Evolutionary conservation across 2,113 vertebrate genomes (phyloP).

Genomic region (Melanostigma gelatinosum): DNA sequence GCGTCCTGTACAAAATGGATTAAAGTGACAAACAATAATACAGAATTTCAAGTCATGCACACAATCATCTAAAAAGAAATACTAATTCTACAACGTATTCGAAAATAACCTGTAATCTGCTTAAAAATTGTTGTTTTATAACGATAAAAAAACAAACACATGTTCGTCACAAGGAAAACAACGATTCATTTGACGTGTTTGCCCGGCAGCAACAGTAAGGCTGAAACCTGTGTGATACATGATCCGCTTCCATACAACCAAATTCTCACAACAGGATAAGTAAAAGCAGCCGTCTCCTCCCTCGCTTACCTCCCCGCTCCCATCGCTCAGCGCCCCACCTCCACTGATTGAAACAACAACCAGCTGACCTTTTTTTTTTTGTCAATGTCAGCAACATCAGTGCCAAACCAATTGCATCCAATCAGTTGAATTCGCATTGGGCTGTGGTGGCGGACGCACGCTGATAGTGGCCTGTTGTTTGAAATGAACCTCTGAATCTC

Average conservation of each 20-base stretch:
- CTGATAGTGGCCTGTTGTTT: conserved; percentile 61
- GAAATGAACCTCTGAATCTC: conserved; percentile 66
- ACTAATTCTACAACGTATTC: background rate
- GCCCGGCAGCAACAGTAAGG: background rate
- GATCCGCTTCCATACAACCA: conserved; percentile 22
- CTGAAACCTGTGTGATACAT: conserved; percentile 10
- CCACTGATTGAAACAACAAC: conserved; percentile 65
- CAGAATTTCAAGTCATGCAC: background rate
- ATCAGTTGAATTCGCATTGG: conserved; percentile 60
- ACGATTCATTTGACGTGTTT: background rate
- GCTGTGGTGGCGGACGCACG: conserved; percentile 52
- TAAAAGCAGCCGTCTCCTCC: conserved; percentile 60
- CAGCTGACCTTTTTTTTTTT: conserved; percentile 69
- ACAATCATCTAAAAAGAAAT: background rate
- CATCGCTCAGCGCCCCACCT: conserved; percentile 35
- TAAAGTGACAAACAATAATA: conserved; percentile 26
- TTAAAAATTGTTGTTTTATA: background rate
- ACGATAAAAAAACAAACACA: background rate
- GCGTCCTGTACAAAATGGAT: conserved; percentile 4
- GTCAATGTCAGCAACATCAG: conserved; percentile 67
- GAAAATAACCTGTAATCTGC: no score
- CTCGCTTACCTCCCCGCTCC: conserved; percentile 33
- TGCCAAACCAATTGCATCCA: conserved; percentile 61
- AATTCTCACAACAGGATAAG: conserved; percentile 53
- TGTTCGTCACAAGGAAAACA: background rate